These are phyloP conservation scores for Mohoua ochrocephala DNA, from an alignment of 2,113 vertebrate species.

Conservation along the genomic window DNA sequence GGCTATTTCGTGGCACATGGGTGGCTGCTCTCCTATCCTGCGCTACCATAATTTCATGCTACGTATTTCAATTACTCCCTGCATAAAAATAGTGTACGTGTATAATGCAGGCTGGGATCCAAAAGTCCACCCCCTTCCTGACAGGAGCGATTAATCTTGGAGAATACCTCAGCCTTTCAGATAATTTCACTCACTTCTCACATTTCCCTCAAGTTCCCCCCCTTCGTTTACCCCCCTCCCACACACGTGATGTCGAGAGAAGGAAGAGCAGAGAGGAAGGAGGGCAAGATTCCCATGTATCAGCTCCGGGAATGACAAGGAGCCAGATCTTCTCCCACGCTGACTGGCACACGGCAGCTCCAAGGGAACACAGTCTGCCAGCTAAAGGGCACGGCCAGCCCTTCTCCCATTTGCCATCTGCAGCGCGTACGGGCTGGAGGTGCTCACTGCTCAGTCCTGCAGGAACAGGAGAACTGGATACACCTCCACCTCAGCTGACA, in stretches of 20 bases:
- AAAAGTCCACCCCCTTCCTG: conserved; percentile 19
- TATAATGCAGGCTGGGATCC: neutral
- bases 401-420: neutral
- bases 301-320: conserved; percentile 18
- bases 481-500: neutral
- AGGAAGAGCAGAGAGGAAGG: neutral
- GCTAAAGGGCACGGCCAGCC: conserved; percentile 36
- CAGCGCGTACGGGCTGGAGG: neutral
- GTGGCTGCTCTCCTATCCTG: neutral
- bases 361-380: conserved; percentile 50
- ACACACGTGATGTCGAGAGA: conserved; percentile 9
- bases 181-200: conserved; percentile 37
- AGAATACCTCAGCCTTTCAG: conserved; percentile 40
- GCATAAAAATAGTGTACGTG: conserved; percentile 10
- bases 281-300: conserved; percentile 35
- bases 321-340: conserved; percentile 58
- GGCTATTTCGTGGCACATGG: neutral
- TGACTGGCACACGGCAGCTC: conserved; percentile 45
- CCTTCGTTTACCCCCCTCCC: neutral
- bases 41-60: neutral
- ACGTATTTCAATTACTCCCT: neutral
- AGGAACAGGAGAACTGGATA: neutral
- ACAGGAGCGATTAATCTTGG: conserved; percentile 17
- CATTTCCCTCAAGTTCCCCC: neutral
- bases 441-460: neutral